These are phyloP conservation scores for Pavo muticus DNA, from an alignment of 2,113 vertebrate genomes.

Conservation along the genomic window DNA sequence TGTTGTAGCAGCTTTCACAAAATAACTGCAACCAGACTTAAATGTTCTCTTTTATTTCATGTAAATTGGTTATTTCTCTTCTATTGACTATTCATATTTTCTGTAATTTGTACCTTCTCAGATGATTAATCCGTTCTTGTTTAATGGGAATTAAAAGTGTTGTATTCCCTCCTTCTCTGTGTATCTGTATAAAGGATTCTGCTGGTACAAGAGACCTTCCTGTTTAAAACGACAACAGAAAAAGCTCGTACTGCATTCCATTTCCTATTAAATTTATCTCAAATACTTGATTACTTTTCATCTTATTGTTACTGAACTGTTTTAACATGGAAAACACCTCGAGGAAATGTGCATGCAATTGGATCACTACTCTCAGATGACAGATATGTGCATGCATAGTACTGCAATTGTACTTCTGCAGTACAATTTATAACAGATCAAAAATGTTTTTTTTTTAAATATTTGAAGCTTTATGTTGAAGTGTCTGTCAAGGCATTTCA, in stretches of 20 bases:
- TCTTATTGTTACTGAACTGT: conserved; percentile 26
- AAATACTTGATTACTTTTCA: conserved; percentile 54
- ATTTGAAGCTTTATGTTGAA: conserved; percentile 75
- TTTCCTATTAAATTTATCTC: conserved; percentile 56
- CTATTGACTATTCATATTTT: conserved; percentile 74
- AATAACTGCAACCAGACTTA: conserved; percentile 79
- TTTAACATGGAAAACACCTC: conserved; percentile 46
- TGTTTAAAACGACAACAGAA: conserved; percentile 57
- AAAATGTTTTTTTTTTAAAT: conserved; percentile 74
- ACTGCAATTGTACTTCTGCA: conserved; percentile 24
- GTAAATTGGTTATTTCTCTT: conserved; percentile 74
- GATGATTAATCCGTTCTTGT: conserved; percentile 65
- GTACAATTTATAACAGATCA: conserved; percentile 43
- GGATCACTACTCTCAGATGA: conserved; percentile 57
- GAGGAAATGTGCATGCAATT: conserved; percentile 19
- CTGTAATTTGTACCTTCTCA: conserved; percentile 79
- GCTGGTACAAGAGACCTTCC: conserved; percentile 80
- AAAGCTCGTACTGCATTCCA: conserved; percentile 70
- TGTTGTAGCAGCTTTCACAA: conserved; percentile 94
- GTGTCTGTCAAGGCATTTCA: conserved; percentile 76
- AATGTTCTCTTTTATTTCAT: conserved; percentile 49
- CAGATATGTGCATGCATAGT: conserved; percentile 14
- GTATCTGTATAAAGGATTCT: conserved; percentile 71
- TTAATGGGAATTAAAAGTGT: conserved; percentile 70
- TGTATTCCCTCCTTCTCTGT: conserved; percentile 58